These are phyloP conservation scores for Cephalopterus ornatus DNA, from an alignment of 2,113 vertebrate species.

Conservation along the genomic window DNA sequence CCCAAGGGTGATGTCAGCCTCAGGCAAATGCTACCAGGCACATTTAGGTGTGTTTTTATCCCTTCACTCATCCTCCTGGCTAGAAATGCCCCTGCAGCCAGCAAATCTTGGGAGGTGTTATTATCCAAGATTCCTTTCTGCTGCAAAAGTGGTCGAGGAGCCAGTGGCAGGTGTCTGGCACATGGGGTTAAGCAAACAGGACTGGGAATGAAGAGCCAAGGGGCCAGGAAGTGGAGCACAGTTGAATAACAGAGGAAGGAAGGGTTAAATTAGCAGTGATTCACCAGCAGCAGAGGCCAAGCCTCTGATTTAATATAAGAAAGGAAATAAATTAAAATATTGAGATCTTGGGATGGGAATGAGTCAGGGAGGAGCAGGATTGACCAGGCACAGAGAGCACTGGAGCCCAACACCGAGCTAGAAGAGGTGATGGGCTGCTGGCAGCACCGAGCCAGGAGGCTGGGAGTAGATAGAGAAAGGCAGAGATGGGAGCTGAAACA, in stretches of 20 bases:
- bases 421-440: not conserved
- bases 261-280: not conserved
- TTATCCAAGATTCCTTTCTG: not conserved
- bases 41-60: not conserved
- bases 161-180: not conserved
- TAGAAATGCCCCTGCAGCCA: not conserved
- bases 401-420: not conserved
- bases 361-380: not conserved
- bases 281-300: not conserved
- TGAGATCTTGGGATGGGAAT: not conserved
- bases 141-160: not conserved
- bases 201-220: not conserved
- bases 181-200: not conserved
- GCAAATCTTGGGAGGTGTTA: not conserved
- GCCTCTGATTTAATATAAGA: not conserved
- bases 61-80: not conserved
- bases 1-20: not conserved
- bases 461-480: not conserved
- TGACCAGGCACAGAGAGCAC: not conserved
- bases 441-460: rapidly evolving
- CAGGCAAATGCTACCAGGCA: not conserved
- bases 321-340: not conserved
- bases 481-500: not conserved
- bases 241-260: not conserved
- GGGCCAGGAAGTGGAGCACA: rapidly evolving